These are phyloP conservation scores for Ceratina calcarata DNA, from an alignment of 1,140 invertebrate species.

Conservation along the genomic window DNA sequence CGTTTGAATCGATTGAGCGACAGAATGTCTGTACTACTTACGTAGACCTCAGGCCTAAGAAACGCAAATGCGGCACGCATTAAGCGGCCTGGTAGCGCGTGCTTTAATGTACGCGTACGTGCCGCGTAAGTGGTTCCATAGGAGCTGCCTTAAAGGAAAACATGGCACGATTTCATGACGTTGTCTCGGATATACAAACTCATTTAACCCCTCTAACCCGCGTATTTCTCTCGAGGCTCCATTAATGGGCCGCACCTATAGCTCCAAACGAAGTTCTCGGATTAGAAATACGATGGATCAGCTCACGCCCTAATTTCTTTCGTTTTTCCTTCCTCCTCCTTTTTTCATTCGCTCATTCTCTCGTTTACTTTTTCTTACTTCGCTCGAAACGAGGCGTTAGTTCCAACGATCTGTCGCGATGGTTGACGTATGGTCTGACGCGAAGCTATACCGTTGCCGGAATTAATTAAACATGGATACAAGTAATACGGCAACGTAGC, in stretches of 20 bases:
- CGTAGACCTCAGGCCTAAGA: conserved; percentile 17
- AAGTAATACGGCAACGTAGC: conserved; percentile 28
- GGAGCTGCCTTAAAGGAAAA: conserved; percentile 47
- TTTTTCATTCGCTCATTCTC: background rate
- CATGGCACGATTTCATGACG: conserved; percentile 51
- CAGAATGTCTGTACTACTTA: too few relatives aligned
- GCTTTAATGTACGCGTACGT: conserved; percentile 48
- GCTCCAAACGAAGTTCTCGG: conserved; percentile 13
- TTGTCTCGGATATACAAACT: conserved; percentile 37
- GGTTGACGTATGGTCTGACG: conserved; percentile 5
- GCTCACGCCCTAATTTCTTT: conserved; percentile 27
- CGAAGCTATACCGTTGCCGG: conserved; percentile 35
- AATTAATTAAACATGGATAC: conserved; percentile 44
- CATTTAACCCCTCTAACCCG: conserved; percentile 52
- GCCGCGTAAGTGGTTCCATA: conserved; percentile 42
- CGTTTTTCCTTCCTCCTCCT: background rate
- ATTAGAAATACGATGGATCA: conserved; percentile 46
- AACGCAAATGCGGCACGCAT: conserved; percentile 46
- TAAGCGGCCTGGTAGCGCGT: conserved; percentile 37
- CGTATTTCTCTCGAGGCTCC: conserved; percentile 26
- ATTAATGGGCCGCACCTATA: conserved; percentile 43
- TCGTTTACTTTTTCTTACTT: background rate
- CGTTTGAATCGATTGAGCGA: background rate
- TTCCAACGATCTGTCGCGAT: background rate
- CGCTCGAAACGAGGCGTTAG: background rate